phyloP scores from a whole-genome alignment of 2,888 invertebrate species.

The Ophioninae sp. region DNA sequence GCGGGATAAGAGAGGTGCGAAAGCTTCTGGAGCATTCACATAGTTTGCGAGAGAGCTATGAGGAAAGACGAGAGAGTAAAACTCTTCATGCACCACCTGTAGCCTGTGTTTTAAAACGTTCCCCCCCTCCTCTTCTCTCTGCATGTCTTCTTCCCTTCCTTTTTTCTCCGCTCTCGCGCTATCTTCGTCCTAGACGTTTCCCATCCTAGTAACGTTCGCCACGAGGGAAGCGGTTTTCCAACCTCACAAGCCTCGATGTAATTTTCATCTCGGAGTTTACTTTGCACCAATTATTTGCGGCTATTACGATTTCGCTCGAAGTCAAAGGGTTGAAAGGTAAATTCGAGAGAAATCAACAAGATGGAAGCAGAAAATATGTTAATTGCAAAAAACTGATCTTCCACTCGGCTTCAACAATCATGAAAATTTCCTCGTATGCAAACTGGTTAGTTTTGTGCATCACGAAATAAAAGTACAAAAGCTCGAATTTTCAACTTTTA shows the following conservation, averaged over 20 bases:
- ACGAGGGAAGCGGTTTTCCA: constrained; percentile 14
- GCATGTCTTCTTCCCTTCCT: background rate
- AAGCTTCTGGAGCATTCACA: constrained; percentile 54
- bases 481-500: background rate
- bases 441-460: background rate
- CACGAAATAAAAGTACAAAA: background rate
- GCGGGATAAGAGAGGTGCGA: constrained; percentile 34
- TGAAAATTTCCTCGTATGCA: background rate
- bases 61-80: constrained; percentile 46
- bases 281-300: constrained; percentile 15
- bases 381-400: background rate
- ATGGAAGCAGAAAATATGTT: background rate
- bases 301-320: background rate
- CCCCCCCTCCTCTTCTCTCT: constrained; percentile 4
- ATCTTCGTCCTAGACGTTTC: constrained; percentile 8
- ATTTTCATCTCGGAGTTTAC: constrained; percentile 29
- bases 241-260: constrained; percentile 7
- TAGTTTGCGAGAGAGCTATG: constrained; percentile 51
- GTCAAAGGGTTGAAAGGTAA: constrained; percentile 11
- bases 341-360: background rate
- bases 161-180: background rate
- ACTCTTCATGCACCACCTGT: constrained; percentile 63
- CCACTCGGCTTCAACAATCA: background rate
- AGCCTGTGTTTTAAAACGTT: constrained; percentile 56
- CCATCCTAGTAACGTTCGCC: constrained; percentile 12